Conservation (phyloP, 1,140 invertebrate species). For the Drosophila ogumai region DNA sequence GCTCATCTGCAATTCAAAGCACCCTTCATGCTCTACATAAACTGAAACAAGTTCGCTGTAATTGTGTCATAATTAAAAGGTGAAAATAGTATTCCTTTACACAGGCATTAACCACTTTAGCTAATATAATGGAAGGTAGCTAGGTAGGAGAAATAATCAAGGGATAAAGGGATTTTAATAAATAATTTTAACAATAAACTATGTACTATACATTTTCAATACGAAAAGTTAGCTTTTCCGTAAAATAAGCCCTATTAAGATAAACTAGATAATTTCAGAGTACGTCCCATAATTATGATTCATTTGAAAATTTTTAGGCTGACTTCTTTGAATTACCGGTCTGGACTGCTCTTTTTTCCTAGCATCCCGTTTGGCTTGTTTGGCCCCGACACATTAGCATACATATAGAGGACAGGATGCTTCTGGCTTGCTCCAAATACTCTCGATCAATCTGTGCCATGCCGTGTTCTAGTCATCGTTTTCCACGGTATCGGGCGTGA, state of each 20-base stretch:
- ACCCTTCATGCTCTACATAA: constrained; percentile 36
- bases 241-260: background rate
- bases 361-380: constrained; percentile 36
- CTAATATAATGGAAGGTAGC: background rate
- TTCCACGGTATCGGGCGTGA: constrained; percentile 31
- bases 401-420: constrained; percentile 32
- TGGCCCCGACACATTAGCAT: constrained; percentile 34
- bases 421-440: constrained; percentile 35
- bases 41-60: constrained; percentile 12
- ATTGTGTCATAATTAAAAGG: constrained; percentile 23
- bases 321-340: constrained; percentile 14
- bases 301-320: background rate
- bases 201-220: background rate
- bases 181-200: background rate
- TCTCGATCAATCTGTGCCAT: constrained; percentile 4
- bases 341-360: constrained; percentile 4
- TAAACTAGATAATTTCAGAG: background rate
- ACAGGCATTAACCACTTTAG: background rate
- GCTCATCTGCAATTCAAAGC: constrained; percentile 38
- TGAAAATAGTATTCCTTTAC: background rate
- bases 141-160: background rate
- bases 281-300: background rate
- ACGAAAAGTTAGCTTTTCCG: background rate
- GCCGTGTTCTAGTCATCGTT: constrained; percentile 36
- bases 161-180: background rate